Conservation (phyloP, 2,113 vertebrate genomes). For the Nycticorax nycticorax region DNA sequence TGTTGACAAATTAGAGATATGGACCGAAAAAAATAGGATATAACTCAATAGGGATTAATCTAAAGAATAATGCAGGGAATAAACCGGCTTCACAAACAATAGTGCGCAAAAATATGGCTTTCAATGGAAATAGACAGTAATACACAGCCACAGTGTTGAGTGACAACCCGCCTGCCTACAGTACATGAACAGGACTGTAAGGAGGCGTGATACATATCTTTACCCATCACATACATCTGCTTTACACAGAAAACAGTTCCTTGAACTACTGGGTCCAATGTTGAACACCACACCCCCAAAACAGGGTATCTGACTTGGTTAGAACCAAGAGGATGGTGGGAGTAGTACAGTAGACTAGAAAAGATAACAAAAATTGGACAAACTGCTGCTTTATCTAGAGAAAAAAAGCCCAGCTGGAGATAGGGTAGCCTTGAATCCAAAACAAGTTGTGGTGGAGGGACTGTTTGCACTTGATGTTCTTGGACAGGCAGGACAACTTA, state of each 20-base stretch:
- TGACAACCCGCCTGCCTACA: background rate
- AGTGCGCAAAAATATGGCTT: background rate
- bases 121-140: background rate
- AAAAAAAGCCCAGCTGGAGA: background rate
- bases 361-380: background rate
- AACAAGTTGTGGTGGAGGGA: background rate
- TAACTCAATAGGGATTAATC: background rate
- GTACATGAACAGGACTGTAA: background rate
- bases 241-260: background rate
- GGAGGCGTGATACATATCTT: background rate
- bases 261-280: background rate
- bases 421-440: background rate
- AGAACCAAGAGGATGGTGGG: background rate
- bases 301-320: background rate
- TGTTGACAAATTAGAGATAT: background rate
- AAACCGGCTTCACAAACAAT: background rate
- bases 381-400: background rate
- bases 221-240: background rate
- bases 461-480: background rate
- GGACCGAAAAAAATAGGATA: accelerated
- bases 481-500: background rate
- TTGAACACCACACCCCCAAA: background rate
- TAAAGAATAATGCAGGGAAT: background rate
- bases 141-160: background rate
- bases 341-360: background rate